phyloP scores from a whole-genome alignment of 53 echinoderm and acorn worm species.

The Glandiceps talaboti region DNA sequence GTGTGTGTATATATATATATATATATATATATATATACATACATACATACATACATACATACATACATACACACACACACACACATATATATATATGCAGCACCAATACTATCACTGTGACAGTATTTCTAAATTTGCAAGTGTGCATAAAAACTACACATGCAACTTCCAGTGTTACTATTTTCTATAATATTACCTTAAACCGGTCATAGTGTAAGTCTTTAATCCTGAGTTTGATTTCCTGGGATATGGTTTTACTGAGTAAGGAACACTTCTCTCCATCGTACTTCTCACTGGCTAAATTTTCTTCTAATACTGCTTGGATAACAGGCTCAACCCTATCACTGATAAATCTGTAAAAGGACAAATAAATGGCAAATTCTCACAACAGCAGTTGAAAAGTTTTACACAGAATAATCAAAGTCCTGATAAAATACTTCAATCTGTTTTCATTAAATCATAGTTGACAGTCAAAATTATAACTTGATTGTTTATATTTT shows the following conservation, averaged over 20 bases:
- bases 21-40: too few relatives aligned
- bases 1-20: too few relatives aligned
- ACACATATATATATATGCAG: too few relatives aligned
- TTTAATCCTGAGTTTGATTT: slow-evolving; percentile 70
- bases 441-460: too few relatives aligned
- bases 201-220: slow-evolving; percentile 69
- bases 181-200: slow-evolving; percentile 34
- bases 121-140: too few relatives aligned
- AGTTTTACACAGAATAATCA: slow-evolving; percentile 20
- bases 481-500: too few relatives aligned
- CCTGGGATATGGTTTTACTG: slow-evolving; percentile 61
- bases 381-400: slow-evolving; percentile 10
- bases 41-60: too few relatives aligned
- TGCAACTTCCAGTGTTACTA: not conserved
- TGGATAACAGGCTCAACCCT: slow-evolving; percentile 51
- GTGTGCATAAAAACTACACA: too few relatives aligned
- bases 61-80: too few relatives aligned
- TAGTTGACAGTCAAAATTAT: not conserved
- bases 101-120: too few relatives aligned
- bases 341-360: slow-evolving; percentile 49
- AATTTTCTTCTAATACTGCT: slow-evolving; percentile 46
- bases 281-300: slow-evolving; percentile 51
- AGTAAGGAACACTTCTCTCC: slow-evolving; percentile 40
- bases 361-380: too few relatives aligned
- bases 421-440: too few relatives aligned